Base-by-base conservation (phyloP, 1,140 invertebrate species). In the Pseudachorutes palmiensis region DNA sequence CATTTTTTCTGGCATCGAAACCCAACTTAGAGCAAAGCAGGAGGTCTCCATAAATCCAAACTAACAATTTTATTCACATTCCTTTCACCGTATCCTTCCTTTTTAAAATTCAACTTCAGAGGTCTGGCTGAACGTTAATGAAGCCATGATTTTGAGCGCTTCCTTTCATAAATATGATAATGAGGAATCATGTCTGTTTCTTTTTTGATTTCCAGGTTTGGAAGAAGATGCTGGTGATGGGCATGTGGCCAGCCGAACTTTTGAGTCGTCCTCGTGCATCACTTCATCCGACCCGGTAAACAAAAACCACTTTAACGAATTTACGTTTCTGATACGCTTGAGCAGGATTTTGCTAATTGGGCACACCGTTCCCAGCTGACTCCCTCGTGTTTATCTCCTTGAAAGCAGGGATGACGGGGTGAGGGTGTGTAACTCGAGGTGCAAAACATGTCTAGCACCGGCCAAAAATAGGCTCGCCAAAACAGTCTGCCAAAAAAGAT, bases 401-500 rank as follows among this genome's bases (percentile, higher is more conserved):
- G 51, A 19, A 41, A 41, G 36, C 36, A 41, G 51, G 51, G 51
- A 14, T 5, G 51, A 24, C 51, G 36, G 5, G 36, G 36, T 41
- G 36, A 9, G 36, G 36, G 36, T 5, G 36, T 41, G 5, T 5
- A 9, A 9, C 19, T 41, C 36, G 5, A 41, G 36, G 36, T 41
- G 36, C 5, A 41, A 19, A 41, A 41, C 36, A 5, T 41, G 36
- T 9, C 5, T 9, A 41, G 19, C 36, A 41, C 5, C 5, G 36
- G 5, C 51, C 51, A 55, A 55, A 55, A 55, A 55, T 55, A 55
- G 51, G 24, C 12, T 24, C 24, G 12, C 14, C 51, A 14, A 26
- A 14, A 24, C 14, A 14, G 51, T 55, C 51, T 55, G 51, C 51
- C 51, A 55, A 55, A 55, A 55, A 55, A 55, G 12, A 55, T 55